These are phyloP conservation scores for Phengaris alcon DNA, from an alignment of 2,888 invertebrate genomes.

Conservation along the genomic window DNA sequence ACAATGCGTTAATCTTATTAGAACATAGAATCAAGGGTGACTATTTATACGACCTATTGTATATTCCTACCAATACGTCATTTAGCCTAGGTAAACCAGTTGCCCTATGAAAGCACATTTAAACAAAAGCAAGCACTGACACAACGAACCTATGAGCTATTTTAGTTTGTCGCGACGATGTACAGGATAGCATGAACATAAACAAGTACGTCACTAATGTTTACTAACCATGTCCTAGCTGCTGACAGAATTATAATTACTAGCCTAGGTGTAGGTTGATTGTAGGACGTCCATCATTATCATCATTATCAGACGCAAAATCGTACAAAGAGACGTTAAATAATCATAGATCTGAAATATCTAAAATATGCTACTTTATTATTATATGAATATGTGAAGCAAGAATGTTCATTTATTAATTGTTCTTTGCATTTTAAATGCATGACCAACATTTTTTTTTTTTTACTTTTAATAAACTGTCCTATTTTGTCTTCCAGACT, in stretches of 20 bases:
- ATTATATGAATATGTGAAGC: no score
- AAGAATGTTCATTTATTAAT: no score
- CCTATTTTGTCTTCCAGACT: slow-evolving; percentile 63
- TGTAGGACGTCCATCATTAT: background rate
- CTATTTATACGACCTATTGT: slow-evolving; percentile 15
- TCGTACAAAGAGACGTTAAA: no score
- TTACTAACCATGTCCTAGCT: slow-evolving; percentile 7
- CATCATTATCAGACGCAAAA: background rate
- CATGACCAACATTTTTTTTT: no score
- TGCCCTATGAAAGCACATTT: background rate
- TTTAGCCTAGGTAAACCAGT: background rate
- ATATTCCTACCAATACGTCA: slow-evolving; percentile 3
- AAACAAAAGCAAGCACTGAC: background rate
- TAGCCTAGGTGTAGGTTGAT: slow-evolving; percentile 18
- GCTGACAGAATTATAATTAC: background rate
- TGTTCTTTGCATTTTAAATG: no score
- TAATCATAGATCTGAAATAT: no score
- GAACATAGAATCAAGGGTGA: background rate
- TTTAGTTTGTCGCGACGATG: background rate
- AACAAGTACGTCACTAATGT: slow-evolving; percentile 19
- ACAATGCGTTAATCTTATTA: background rate
- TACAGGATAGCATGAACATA: background rate
- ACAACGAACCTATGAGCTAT: no score
- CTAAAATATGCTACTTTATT: no score
- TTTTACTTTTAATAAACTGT: background rate